Percentiles rank a stretch among this genome's conserved stretches.
phyloP scores from a whole-genome alignment of 2,113 vertebrate genomes.

The Hyla sarda region DNA sequence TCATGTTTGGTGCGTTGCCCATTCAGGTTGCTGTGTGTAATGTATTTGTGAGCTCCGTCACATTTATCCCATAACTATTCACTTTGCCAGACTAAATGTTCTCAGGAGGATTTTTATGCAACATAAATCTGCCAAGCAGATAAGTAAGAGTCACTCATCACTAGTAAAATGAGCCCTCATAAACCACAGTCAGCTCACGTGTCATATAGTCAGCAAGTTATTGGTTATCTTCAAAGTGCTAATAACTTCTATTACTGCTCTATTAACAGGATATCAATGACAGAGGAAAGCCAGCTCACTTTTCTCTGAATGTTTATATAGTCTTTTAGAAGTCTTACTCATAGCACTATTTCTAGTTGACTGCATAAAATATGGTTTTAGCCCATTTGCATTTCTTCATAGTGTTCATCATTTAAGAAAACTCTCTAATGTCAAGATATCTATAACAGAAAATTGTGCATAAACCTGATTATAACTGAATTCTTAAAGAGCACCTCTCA shows the following conservation, averaged over 20 bases:
- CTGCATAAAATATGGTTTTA: too few relatives aligned
- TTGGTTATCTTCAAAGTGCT: neutral
- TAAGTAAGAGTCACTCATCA: neutral
- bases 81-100: neutral
- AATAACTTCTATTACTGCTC: neutral
- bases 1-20: neutral
- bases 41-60: too few relatives aligned
- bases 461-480: too few relatives aligned
- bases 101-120: neutral
- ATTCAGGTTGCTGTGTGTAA: neutral
- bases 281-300: neutral
- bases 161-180: neutral
- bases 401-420: too few relatives aligned
- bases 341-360: neutral
- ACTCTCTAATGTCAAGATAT: too few relatives aligned
- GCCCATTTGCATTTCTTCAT: too few relatives aligned
- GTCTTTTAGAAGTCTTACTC: neutral
- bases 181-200: neutral
- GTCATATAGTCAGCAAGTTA: neutral
- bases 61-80: neutral
- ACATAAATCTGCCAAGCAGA: neutral
- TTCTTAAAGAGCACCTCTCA: too few relatives aligned
- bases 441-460: too few relatives aligned
- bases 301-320: neutral
- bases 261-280: neutral